A percentile compares a stretch with the other conserved stretches of the same genome.
These are phyloP conservation scores for Chaetogeoica ovagalla DNA, from an alignment of 2,888 invertebrate species.

Conservation along the genomic window DNA sequence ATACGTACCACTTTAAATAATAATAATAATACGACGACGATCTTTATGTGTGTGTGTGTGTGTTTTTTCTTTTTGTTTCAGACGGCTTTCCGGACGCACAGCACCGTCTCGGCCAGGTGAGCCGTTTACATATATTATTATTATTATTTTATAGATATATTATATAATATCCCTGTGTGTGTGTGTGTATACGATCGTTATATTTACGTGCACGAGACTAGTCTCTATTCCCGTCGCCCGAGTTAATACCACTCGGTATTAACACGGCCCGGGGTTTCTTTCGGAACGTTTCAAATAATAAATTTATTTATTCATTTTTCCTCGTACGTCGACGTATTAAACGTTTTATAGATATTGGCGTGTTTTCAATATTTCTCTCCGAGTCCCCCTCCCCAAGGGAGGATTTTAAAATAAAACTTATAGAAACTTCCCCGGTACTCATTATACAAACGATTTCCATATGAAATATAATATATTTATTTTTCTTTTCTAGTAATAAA, in stretches of 20 bases:
- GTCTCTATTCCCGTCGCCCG: background rate
- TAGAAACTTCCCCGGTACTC: no score
- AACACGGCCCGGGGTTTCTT: background rate
- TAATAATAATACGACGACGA: conserved; percentile 7
- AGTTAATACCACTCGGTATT: no score
- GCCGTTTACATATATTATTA: background rate
- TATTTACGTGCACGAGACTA: background rate
- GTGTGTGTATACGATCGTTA: background rate
- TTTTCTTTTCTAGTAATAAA: no score
- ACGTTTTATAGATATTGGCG: no score
- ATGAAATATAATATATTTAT: no score
- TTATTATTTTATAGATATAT: background rate
- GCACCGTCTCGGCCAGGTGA: conserved; percentile 48
- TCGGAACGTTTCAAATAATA: no score
- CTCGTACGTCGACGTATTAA: no score
- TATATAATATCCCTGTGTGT: background rate
- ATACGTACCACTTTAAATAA: background rate
- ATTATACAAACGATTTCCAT: no score
- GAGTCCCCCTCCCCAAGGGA: no score
- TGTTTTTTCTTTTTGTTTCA: conserved; percentile 30
- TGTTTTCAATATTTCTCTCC: no score
- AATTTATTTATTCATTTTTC: no score
- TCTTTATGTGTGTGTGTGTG: conserved; percentile 9
- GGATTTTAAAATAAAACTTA: no score
- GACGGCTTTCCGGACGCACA: conserved; percentile 49